These are phyloP conservation scores for Deroptyus accipitrinus DNA, from an alignment of 2,113 vertebrate species.

Conservation along the genomic window DNA sequence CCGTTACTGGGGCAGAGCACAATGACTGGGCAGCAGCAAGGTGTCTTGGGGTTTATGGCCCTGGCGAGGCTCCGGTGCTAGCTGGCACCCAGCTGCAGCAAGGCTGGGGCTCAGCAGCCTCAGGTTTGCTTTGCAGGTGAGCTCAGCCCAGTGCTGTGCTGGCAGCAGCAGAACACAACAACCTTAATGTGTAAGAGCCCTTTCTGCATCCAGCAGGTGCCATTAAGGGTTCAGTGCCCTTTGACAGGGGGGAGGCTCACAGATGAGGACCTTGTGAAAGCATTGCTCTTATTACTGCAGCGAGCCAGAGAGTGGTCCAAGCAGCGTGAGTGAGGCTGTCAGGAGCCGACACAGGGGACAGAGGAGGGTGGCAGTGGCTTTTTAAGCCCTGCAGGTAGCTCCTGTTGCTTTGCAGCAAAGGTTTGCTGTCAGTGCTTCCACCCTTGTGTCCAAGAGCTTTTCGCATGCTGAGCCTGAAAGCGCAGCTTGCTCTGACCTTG, in stretches of 20 bases:
- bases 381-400: rapidly evolving
- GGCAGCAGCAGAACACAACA: neutral
- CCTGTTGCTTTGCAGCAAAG: neutral
- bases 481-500: neutral
- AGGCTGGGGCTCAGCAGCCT: neutral
- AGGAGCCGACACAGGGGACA: neutral
- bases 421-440: neutral
- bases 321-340: neutral
- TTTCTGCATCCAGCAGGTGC: neutral
- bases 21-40: neutral
- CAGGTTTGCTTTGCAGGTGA: rapidly evolving
- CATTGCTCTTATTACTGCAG: neutral
- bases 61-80: neutral
- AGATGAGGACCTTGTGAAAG: neutral
- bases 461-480: neutral
- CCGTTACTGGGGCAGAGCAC: rapidly evolving
- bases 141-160: neutral
- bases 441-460: neutral
- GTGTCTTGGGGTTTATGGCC: neutral
- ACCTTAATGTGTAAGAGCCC: neutral
- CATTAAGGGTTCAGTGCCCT: neutral
- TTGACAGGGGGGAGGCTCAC: rapidly evolving
- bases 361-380: neutral
- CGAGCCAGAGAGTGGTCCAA: rapidly evolving
- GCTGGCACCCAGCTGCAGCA: neutral